These are phyloP conservation scores for Hemibagrus wyckioides DNA, from an alignment of 2,113 vertebrate species.

Conservation along the genomic window DNA sequence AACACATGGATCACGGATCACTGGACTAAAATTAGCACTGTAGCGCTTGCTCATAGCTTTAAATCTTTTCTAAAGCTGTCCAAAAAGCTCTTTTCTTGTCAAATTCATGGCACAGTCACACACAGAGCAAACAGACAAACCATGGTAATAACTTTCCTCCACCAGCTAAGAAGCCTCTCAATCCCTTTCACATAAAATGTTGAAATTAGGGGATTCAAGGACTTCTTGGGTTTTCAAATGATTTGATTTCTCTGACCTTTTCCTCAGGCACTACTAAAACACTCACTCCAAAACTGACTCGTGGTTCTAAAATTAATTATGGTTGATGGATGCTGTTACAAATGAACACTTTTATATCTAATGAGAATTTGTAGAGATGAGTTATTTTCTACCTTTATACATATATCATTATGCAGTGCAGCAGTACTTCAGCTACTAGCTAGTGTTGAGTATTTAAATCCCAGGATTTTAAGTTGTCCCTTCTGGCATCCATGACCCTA, in stretches of 20 bases:
- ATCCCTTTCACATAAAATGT: background rate
- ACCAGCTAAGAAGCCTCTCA: background rate
- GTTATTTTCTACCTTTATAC: background rate
- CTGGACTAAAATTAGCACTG: background rate
- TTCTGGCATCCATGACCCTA: background rate
- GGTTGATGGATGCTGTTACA: conserved; percentile 1
- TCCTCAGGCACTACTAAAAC: conserved; percentile 19
- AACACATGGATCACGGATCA: conserved; percentile 9
- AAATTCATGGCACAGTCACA: conserved; percentile 15
- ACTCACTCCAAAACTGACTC: conserved; percentile 9
- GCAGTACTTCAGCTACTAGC: background rate
- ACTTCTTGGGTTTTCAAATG: conserved; percentile 2
- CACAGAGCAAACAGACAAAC: conserved; percentile 8
- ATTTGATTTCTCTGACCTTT: conserved; percentile 22
- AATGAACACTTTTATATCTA: conserved; percentile 2
- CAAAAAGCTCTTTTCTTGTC: background rate
- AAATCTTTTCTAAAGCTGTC: conserved; percentile 1
- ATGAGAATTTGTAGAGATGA: background rate
- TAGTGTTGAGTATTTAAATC: background rate
- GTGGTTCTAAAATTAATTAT: conserved; percentile 3
- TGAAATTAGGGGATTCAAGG: conserved; percentile 18
- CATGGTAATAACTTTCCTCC: conserved; percentile 4
- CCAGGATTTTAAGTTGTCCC: background rate
- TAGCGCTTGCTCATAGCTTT: background rate
- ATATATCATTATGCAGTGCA: background rate